Base-by-base conservation (phyloP, 2,113 vertebrate species). In the Platysternon megacephalum region DNA sequence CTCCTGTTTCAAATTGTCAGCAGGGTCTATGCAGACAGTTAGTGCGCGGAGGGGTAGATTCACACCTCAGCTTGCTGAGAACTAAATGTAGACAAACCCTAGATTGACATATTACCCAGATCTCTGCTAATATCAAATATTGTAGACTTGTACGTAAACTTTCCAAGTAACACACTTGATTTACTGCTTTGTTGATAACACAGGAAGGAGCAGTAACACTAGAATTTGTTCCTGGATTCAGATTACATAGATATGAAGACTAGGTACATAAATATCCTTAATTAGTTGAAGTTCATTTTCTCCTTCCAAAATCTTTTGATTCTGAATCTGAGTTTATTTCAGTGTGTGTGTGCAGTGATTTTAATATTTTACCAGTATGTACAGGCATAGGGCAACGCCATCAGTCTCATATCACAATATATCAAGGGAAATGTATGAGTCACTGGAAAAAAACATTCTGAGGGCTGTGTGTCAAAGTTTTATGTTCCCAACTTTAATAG, bases 81-180 rank as follows among this genome's bases (percentile, higher is more conserved):
- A 72, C n/a, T 72, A 72, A 72, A 39, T 72, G n/a, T 22, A 39
- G 65, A 22, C 35, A 72, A 72, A 39, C 9, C n/a, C 19, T 39
- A n/a, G n/a, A 86, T 83, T 78, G 56, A 79, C 89, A 12, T n/a
- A 49, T 58, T 14, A 91, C 79, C 89, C 93, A 95, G 56, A 86
- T 83, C 21, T 94, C 96, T 97, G 93, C 49, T 93, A 96, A 91
- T 93, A 51, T 55, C 58, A 96, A 84, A 90, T 88, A 55, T 48
- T 12, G 81, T 88, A 52, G 51, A 53, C 42, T 86, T 88, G 3
- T 91, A 8, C 88, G 81, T 79, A 87, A 84, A 74, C 49, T 94
- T 94, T 97, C 92, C 89, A 82, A 91, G 49, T 74, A 87, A 9
- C 79, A 26, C 12, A 8, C 93, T 90, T 91, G 82, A 95, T 96